These are phyloP conservation scores for Tenualosa thibaudeaui DNA, from an alignment of 2,797 vertebrate species.

Conservation along the genomic window DNA sequence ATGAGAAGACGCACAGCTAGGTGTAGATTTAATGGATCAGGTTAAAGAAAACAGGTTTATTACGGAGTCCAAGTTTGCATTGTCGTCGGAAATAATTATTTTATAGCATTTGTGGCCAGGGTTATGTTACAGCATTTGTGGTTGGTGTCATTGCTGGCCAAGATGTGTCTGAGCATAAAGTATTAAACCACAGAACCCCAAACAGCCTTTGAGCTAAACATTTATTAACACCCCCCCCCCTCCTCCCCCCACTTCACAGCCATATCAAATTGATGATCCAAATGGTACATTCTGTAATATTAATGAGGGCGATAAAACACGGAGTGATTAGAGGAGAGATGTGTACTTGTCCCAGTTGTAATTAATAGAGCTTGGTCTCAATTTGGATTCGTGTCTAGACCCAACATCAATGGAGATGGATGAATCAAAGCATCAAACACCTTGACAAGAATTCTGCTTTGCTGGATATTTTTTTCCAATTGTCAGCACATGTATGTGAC, in stretches of 20 bases:
- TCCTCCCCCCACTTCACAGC: slow-evolving; percentile 50
- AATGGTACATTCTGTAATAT: slow-evolving; percentile 76
- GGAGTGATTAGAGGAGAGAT: slow-evolving; percentile 38
- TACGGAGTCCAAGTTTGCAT: background rate
- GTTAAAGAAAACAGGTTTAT: background rate
- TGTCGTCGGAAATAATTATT: background rate
- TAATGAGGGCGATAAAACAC: slow-evolving; percentile 53
- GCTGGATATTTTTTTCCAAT: slow-evolving; percentile 25
- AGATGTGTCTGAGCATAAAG: background rate
- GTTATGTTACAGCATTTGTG: background rate
- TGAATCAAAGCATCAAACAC: background rate
- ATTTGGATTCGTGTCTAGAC: slow-evolving; percentile 33
- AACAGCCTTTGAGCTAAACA: slow-evolving; percentile 22
- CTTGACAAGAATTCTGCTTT: slow-evolving; percentile 7
- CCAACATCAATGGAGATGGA: background rate
- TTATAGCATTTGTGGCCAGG: background rate
- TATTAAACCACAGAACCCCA: background rate
- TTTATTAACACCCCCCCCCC: background rate
- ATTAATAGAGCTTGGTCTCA: slow-evolving; percentile 53
- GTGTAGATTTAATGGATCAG: slow-evolving; percentile 1
- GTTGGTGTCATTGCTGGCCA: slow-evolving; percentile 35
- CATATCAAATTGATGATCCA: slow-evolving; percentile 76
- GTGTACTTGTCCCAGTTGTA: slow-evolving; percentile 50
- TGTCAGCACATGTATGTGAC: slow-evolving; percentile 49
- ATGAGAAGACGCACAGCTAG: slow-evolving; percentile 59